Conservation (phyloP, 1,140 invertebrate species). For the Euglossa dilemma region DNA sequence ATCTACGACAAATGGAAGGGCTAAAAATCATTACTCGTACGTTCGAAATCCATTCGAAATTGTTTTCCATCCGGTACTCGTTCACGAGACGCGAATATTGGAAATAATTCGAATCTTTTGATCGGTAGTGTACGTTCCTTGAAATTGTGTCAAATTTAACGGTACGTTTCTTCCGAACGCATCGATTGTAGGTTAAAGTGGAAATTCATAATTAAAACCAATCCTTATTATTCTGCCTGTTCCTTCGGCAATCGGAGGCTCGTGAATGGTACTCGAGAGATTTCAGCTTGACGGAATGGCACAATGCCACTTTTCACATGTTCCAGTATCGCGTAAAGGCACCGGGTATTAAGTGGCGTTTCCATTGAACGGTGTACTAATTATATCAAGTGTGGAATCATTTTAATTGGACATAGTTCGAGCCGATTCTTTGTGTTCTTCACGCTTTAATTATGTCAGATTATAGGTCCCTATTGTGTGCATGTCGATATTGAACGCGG, state of each 20-base stretch:
- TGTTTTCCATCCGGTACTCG: background rate
- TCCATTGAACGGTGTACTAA: constrained; percentile 3
- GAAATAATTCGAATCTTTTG: background rate
- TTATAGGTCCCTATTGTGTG: background rate
- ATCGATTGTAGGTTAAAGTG: constrained; percentile 17
- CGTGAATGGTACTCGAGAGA: constrained; percentile 12
- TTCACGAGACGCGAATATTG: background rate
- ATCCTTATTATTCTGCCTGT: constrained; percentile 25
- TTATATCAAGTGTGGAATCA: constrained; percentile 31
- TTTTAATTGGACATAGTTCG: constrained; percentile 35
- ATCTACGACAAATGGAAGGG: no score
- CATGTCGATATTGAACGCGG: background rate
- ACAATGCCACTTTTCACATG: constrained; percentile 35
- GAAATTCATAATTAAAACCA: constrained; percentile 38
- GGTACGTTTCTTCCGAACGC: background rate
- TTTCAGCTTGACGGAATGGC: background rate
- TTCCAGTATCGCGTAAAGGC: background rate
- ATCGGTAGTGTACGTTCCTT: background rate
- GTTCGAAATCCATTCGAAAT: no score
- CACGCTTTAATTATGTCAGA: constrained; percentile 12
- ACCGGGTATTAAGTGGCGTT: constrained; percentile 16
- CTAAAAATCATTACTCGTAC: no score
- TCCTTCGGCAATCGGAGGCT: constrained; percentile 6
- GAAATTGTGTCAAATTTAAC: constrained; percentile 14
- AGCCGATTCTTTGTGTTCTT: background rate